Evolutionary conservation across 2,888 invertebrate genomes (phyloP).

Genomic region (Crepidodera aurea): DNA sequence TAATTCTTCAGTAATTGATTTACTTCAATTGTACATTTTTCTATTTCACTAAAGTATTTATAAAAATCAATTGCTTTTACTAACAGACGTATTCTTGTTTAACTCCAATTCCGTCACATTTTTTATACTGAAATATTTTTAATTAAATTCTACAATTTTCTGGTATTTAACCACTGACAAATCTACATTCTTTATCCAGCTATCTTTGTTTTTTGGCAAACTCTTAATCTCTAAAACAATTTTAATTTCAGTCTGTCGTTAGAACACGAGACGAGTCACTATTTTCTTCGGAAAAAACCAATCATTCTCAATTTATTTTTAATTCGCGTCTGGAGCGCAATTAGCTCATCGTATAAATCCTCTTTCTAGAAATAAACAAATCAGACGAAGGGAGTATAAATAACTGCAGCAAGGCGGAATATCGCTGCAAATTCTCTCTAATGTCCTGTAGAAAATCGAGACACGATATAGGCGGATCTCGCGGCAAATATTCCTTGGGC

Average conservation of each 20-base stretch:
- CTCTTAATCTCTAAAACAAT: not conserved
- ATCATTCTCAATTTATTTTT: not conserved
- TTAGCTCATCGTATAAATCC: constrained; percentile 25
- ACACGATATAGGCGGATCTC: constrained; percentile 57
- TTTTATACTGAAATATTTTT: no score
- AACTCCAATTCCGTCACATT: no score
- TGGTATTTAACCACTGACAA: no score
- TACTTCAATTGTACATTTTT: no score
- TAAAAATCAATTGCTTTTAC: no score
- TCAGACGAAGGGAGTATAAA: constrained; percentile 48
- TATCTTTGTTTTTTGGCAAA: no score
- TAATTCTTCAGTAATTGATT: no score
- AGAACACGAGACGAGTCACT: not conserved
- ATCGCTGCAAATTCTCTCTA: constrained; percentile 50
- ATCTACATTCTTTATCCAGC: no score
- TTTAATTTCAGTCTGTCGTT: not conserved
- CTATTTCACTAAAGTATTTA: no score
- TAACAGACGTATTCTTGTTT: no score
- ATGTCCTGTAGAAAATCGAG: constrained; percentile 54
- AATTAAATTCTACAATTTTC: no score
- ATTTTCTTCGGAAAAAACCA: not conserved
- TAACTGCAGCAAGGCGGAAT: constrained; percentile 52
- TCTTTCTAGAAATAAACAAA: constrained; percentile 48
- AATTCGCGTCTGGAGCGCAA: constrained; percentile 11
- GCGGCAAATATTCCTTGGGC: constrained; percentile 56